These are phyloP conservation scores for Parazoanthus darwini DNA, from an alignment of 92 coral and sea anemone genomes.

Conservation along the genomic window DNA sequence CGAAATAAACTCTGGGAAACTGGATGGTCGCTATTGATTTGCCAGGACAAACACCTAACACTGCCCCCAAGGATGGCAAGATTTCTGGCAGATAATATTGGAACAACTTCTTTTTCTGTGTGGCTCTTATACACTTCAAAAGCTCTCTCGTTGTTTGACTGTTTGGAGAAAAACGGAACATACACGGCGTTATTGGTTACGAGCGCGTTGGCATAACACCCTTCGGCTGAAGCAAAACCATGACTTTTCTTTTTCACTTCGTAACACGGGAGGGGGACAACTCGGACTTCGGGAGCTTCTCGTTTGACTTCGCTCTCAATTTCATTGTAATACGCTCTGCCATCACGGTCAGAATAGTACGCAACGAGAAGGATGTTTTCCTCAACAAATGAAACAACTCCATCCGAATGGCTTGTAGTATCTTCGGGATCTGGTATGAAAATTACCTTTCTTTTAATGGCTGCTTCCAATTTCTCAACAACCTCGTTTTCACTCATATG, in stretches of 20 bases:
- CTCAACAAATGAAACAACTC: constrained; percentile 62
- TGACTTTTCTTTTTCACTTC: constrained; percentile 46
- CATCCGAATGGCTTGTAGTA: constrained; percentile 69
- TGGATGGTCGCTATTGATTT: constrained; percentile 56
- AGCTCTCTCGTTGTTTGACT: constrained; percentile 47
- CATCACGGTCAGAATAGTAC: constrained; percentile 44
- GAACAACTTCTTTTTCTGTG: constrained; percentile 61
- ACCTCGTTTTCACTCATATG: constrained; percentile 39
- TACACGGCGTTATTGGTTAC: constrained; percentile 65
- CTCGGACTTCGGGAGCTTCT: constrained; percentile 42
- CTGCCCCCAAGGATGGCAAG: constrained; percentile 58
- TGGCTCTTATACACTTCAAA: constrained; percentile 39
- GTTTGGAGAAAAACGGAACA: constrained; percentile 57
- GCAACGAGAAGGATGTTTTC: constrained; percentile 54
- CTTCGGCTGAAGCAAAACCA: constrained; percentile 58
- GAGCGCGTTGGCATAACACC: constrained; percentile 60
- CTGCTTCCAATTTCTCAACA: constrained; percentile 40
- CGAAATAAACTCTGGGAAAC: constrained; percentile 50
- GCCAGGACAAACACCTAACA: constrained; percentile 70
- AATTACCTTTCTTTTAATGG: constrained; percentile 50
- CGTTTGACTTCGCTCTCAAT: constrained; percentile 46
- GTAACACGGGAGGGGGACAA: constrained; percentile 59
- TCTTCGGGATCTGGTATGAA: constrained; percentile 64
- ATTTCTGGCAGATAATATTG: constrained; percentile 41
- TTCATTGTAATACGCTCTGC: constrained; percentile 46